Evolutionary conservation across 2,888 invertebrate genomes (phyloP).

Genomic region (Chironomus tentans): DNA sequence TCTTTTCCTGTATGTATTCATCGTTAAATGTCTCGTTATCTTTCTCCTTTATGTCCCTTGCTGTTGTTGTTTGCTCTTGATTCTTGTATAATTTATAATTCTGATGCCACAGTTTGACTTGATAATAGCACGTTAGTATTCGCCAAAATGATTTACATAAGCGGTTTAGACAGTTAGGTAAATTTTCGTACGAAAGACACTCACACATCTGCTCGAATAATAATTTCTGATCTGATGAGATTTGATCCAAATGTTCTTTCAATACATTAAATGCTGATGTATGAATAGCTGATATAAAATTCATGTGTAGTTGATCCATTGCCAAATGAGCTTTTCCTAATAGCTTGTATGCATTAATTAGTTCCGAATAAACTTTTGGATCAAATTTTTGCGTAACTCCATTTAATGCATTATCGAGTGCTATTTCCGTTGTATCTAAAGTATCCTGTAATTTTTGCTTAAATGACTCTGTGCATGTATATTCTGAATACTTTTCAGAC

Average conservation of each 20-base stretch:
- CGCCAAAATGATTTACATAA: slow-evolving; percentile 80
- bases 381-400: slow-evolving; percentile 64
- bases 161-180: slow-evolving; percentile 59
- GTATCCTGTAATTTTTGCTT: slow-evolving; percentile 83
- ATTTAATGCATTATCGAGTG: slow-evolving; percentile 76
- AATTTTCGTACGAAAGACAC: slow-evolving; percentile 36
- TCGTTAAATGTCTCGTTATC: slow-evolving; percentile 46
- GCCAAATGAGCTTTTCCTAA: slow-evolving; percentile 87
- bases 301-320: slow-evolving; percentile 91
- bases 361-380: slow-evolving; percentile 63
- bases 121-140: slow-evolving; percentile 66
- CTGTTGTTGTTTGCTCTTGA: slow-evolving; percentile 27
- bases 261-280: slow-evolving; percentile 57
- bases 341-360: slow-evolving; percentile 79
- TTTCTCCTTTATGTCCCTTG: slow-evolving; percentile 30
- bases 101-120: slow-evolving; percentile 46
- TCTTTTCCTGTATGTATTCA: slow-evolving; percentile 75
- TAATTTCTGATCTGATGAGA: slow-evolving; percentile 49
- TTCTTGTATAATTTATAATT: slow-evolving; percentile 38
- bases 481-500: slow-evolving; percentile 76
- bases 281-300: slow-evolving; percentile 87
- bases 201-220: slow-evolving; percentile 76
- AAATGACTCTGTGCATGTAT: slow-evolving; percentile 82
- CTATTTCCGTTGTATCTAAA: slow-evolving; percentile 81
- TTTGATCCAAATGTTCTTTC: slow-evolving; percentile 39